Evolutionary conservation across 1,140 invertebrate species (phyloP), one percentile per base, ranked within the genome.

Genomic region (fruit fly (Drosophila melanogaster)): DNA sequence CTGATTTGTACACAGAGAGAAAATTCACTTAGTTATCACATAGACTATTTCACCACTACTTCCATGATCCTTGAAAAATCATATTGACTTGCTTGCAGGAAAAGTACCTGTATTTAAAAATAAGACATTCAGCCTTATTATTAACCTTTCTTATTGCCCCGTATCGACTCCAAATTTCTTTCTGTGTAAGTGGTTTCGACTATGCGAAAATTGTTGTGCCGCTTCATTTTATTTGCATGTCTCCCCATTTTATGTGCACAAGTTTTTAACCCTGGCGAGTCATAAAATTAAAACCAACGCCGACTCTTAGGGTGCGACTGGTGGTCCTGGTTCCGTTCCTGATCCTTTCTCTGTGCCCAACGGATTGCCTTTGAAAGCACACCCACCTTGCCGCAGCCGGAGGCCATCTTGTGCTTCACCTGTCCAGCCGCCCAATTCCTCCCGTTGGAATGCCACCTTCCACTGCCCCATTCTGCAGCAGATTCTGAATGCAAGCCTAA

Each of bases 401-500:
- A 57, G 11, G 59, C 40, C 24, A 66, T 55, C 69, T 78, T 62
- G 54, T 51, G 44, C 67, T 65, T 75, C 58, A 79, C 60, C 67
- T 64, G 54, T 43, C 62, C 55, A 58, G 44, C 11, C 53, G 19
- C 19, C 43, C 51, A 40, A 5, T 41, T 19, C 38, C 38, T 33
- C 3, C 47, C 47, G 46, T 11, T 38, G 14, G 24, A 22, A 41
- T 15, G n/a, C 37, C 53, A 50, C 60, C 55, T 14, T 17, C 53
- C 54, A 17, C 15, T 12, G 24, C 53, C 51, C 30, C 30, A 49
- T 71, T 72, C 81, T 77, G 77, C 60, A 78, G 69, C 64, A 74
- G 81, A 81, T 67, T 77, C 56, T 87, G 79, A 89, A 87, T 89
- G 84, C 84, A 87, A 83, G 79, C 83, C 84, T 87, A 87, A 87